Evolutionary conservation across 2,888 invertebrate species (phyloP).

Genomic region (Caradrina kadenii): DNA sequence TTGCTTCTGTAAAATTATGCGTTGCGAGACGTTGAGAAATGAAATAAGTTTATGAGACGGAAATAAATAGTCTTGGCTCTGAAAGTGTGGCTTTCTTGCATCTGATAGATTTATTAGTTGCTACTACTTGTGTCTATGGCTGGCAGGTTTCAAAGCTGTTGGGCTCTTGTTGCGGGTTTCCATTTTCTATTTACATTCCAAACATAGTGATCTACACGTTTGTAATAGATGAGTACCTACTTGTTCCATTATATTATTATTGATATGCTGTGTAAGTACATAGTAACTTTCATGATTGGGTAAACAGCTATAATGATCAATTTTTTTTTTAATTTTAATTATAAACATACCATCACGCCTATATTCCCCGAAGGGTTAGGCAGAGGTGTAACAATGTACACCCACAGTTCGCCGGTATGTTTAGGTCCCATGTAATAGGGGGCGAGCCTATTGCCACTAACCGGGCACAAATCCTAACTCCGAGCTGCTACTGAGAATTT

Average conservation of each 20-base stretch:
- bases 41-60: slow-evolving; percentile 63
- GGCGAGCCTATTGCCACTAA: too few species aligned
- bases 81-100: slow-evolving; percentile 27
- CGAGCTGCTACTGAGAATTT: too few species aligned
- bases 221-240: background rate
- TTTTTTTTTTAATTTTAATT: background rate
- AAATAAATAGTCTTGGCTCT: slow-evolving; percentile 54
- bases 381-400: too few species aligned
- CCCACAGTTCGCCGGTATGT: too few species aligned
- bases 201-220: background rate
- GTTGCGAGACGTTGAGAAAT: slow-evolving; percentile 69
- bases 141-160: background rate
- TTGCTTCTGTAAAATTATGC: slow-evolving; percentile 69
- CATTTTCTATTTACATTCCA: background rate
- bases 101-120: slow-evolving; percentile 36
- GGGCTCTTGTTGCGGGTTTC: background rate
- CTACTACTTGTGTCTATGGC: background rate
- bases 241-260: background rate
- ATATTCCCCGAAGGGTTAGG: too few species aligned
- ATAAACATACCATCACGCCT: too few species aligned
- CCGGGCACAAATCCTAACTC: too few species aligned
- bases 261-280: background rate
- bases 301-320: background rate
- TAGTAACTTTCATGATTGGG: background rate
- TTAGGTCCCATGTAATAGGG: too few species aligned